Evolutionary conservation across 2,888 invertebrate genomes (phyloP).

Genomic region (Standfussiana lucernea): DNA sequence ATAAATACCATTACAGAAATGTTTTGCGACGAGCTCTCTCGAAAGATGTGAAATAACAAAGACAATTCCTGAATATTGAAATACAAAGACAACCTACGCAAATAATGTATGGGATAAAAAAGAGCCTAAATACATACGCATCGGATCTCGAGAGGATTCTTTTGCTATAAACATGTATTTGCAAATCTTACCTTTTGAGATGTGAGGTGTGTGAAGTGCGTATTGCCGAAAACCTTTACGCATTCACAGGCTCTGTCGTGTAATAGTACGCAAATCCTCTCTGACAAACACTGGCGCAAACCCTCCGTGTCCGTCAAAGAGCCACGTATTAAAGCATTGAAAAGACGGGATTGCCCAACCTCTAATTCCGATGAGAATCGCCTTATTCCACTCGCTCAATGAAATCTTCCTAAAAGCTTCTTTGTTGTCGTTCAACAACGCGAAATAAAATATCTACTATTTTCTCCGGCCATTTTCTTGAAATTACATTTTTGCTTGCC

Average conservation of each 20-base stretch:
- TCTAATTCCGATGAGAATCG: slow-evolving; percentile 79
- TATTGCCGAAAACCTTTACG: slow-evolving; percentile 61
- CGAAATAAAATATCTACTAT: slow-evolving; percentile 78
- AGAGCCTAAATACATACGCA: slow-evolving; percentile 64
- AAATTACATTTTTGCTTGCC: slow-evolving; percentile 75
- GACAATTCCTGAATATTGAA: slow-evolving; percentile 62
- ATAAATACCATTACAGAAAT: slow-evolving; percentile 53
- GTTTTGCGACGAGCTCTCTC: slow-evolving; percentile 16
- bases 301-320: slow-evolving; percentile 80
- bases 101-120: slow-evolving; percentile 66
- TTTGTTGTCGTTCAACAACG: slow-evolving; percentile 76
- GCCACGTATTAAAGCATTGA: slow-evolving; percentile 76
- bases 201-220: slow-evolving; percentile 58
- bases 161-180: slow-evolving; percentile 67
- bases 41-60: slow-evolving; percentile 56
- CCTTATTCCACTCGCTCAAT: slow-evolving; percentile 77
- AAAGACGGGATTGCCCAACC: slow-evolving; percentile 77
- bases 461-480: slow-evolving; percentile 71
- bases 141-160: slow-evolving; percentile 54
- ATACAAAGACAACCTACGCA: slow-evolving; percentile 64
- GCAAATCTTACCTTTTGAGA: slow-evolving; percentile 65
- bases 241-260: slow-evolving; percentile 70
- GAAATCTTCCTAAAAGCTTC: slow-evolving; percentile 79
- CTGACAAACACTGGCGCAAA: slow-evolving; percentile 77
- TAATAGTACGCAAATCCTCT: slow-evolving; percentile 78